Evolutionary conservation across 1,140 invertebrate species (phyloP).

Genomic region (Caerostris extrusa): DNA sequence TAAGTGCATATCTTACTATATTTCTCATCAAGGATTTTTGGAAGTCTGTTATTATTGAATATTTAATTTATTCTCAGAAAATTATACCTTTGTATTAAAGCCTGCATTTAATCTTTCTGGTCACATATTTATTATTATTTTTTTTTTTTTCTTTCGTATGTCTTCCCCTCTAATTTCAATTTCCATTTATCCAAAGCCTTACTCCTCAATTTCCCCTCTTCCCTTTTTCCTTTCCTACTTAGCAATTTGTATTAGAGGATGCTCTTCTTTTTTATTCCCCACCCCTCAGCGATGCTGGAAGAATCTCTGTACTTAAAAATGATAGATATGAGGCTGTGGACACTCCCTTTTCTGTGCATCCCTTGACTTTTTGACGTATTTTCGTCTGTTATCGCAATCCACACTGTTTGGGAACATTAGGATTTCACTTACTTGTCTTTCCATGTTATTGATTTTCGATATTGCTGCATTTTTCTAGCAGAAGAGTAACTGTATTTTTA

Average conservation of each 20-base stretch:
- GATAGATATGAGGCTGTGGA: not conserved
- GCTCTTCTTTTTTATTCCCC: no score
- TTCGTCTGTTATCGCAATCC: not conserved
- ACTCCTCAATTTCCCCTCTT: not conserved
- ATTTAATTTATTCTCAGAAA: not conserved
- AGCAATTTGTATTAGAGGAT: not conserved
- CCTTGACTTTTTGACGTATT: not conserved
- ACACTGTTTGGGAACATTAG: not conserved
- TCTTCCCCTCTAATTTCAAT: not conserved
- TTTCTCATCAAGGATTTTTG: not conserved
- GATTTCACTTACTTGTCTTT: not conserved
- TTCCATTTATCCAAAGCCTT: not conserved
- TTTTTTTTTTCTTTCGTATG: no score
- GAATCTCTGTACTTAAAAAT: not conserved
- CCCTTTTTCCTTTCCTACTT: not conserved
- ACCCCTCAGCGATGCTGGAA: not conserved
- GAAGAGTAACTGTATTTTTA: not conserved
- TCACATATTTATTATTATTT: not conserved
- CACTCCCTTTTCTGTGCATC: not conserved
- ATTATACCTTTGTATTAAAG: not conserved
- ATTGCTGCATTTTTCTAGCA: not conserved
- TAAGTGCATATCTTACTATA: no score
- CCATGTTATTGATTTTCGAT: not conserved
- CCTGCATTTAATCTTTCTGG: not conserved
- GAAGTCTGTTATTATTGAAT: not conserved